Evolutionary conservation across 2,888 invertebrate genomes (phyloP), one percentile per base, ranked within the genome.

Genomic region (Aporophyla lueneburgensis): DNA sequence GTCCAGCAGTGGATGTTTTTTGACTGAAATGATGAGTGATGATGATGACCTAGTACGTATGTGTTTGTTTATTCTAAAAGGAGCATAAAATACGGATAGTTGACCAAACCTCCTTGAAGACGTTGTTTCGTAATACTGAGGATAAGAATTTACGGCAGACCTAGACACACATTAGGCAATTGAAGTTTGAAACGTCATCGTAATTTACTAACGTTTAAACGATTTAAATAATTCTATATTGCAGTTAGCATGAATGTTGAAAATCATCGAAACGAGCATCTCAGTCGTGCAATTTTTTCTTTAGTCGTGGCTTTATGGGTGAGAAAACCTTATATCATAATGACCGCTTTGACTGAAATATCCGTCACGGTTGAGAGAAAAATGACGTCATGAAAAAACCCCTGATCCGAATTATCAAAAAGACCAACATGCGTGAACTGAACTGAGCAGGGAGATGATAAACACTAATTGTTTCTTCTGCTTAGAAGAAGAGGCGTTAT

Each of bases 21-120:
- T 33, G 33, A 3, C 33, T 33, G 33, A 33, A 33, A 33, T 33
- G 1, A 33, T 33, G 33, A 33, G 3, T 33, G 33, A 33, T 33
- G 33, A 2, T 33, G 33, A 33, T 33, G 33, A 33, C 33, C 33
- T 33, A 33, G 33, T 33, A 33, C 33, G 2, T 33, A 33, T 33
- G 24, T 49, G 21, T 51, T 49, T 49, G 2, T 51, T n/a, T n/a
- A 6, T 27, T 9, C n/a, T 40, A 43, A 51, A 40, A 16, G 6
- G 27, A 74, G 5, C 27, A 62, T 75, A 24, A 74, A 61, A 43
- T 51, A n/a, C n/a, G n/a, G n/a, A 33, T 33, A 33, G 4, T 14
- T 27, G 6, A n/a, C n/a, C 9, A 5, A 24, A 59, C 19, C 27
- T 21, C 40, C 43, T 33, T 51, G 74, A 74, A 4, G 6, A 27